Conservation (phyloP, 2,113 vertebrate species). For the Rhagologus leucostigma region DNA sequence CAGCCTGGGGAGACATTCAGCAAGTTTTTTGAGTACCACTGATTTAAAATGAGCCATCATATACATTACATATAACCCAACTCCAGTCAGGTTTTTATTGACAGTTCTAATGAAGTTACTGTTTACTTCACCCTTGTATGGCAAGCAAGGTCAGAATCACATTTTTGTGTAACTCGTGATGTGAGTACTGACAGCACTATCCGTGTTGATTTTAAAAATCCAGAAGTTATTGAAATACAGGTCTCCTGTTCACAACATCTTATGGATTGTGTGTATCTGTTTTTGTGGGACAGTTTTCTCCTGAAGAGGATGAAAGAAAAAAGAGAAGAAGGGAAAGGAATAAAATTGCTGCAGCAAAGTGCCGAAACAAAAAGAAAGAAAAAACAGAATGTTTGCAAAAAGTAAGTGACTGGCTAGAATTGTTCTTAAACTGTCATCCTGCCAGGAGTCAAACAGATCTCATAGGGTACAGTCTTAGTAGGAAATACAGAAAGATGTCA, state of each 20-base stretch:
- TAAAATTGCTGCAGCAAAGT: conserved; percentile 95
- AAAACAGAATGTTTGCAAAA: conserved; percentile 92
- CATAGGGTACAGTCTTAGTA: neutral
- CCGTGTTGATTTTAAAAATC: neutral
- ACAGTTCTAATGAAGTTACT: neutral
- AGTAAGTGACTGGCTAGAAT: conserved; percentile 68
- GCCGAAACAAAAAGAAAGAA: conserved; percentile 97
- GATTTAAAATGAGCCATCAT: neutral
- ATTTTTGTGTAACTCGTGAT: neutral
- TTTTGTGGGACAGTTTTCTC: conserved; percentile 66
- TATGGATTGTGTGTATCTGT: neutral
- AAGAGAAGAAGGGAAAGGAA: conserved; percentile 92
- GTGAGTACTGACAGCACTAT: neutral
- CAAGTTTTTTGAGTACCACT: neutral
- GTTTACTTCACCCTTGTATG: neutral
- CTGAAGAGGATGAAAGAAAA: conserved; percentile 87
- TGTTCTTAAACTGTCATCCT: neutral
- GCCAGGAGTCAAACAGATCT: neutral
- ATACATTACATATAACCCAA: neutral
- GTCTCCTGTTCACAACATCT: neutral
- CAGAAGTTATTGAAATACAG: neutral
- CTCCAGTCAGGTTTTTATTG: neutral
- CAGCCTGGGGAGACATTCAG: neutral
- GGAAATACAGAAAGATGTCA: neutral
- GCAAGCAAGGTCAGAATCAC: neutral